Percentiles rank a stretch among this genome's conserved stretches.
These are phyloP conservation scores for Emys orbicularis DNA, from an alignment of 2,797 vertebrate genomes.

Conservation along the genomic window DNA sequence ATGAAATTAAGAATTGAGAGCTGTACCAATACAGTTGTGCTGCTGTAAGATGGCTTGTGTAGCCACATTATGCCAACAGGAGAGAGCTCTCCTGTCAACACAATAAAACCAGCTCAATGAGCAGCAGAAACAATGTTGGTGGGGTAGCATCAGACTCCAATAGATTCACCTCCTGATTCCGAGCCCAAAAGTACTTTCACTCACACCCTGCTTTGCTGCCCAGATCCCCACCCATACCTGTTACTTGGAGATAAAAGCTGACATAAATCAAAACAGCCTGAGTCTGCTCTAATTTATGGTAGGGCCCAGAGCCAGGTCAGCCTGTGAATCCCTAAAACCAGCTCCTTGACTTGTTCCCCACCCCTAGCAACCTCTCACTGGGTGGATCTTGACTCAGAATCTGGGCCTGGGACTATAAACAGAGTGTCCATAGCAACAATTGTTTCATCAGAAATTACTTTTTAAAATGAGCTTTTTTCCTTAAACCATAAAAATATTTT, in stretches of 20 bases:
- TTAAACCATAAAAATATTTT: background rate
- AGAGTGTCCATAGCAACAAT: background rate
- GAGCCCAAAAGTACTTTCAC: too few relatives aligned
- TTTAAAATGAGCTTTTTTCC: background rate
- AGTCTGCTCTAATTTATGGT: background rate
- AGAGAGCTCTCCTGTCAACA: too few relatives aligned
- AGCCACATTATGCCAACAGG: too few relatives aligned
- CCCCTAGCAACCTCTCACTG: background rate
- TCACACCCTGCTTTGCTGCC: too few relatives aligned
- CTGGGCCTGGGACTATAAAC: background rate
- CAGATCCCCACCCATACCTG: too few relatives aligned
- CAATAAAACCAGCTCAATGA: too few relatives aligned
- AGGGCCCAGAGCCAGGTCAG: rapidly evolving
- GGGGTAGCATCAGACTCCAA: background rate
- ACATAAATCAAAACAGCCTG: too few relatives aligned
- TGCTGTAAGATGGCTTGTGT: too few relatives aligned
- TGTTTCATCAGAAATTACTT: background rate
- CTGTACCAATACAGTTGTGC: too few relatives aligned
- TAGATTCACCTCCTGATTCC: background rate
- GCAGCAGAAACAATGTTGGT: too few relatives aligned
- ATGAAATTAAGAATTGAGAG: background rate
- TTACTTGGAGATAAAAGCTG: too few relatives aligned
- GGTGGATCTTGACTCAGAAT: background rate
- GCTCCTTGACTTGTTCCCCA: background rate
- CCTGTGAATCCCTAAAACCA: background rate